phyloP scores from a whole-genome alignment of 2,113 vertebrate species.

The Notiomystis cincta region DNA sequence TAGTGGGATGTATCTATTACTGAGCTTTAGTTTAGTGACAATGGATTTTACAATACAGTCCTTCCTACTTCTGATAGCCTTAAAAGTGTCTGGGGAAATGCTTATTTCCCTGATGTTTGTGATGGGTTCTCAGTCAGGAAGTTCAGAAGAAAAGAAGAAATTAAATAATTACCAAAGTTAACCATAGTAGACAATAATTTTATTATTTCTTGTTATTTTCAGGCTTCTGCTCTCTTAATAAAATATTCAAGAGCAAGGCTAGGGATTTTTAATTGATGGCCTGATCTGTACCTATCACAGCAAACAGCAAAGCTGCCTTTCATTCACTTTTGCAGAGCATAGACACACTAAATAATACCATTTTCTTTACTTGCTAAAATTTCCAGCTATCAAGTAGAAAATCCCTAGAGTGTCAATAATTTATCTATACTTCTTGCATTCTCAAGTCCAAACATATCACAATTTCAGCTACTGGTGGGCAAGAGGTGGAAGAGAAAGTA shows the following conservation, averaged over 20 bases:
- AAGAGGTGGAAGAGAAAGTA: neutral
- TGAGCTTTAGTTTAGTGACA: neutral
- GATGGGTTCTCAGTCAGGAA: neutral
- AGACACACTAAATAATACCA: neutral
- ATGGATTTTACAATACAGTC: neutral
- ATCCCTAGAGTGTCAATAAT: neutral
- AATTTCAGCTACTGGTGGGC: neutral
- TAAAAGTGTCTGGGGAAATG: neutral
- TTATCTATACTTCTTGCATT: neutral
- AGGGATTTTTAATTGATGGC: neutral
- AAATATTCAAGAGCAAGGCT: neutral
- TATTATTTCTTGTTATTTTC: neutral
- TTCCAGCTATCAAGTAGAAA: neutral
- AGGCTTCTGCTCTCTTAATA: neutral
- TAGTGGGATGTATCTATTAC: neutral
- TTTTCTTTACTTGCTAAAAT: neutral
- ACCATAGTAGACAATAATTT: neutral
- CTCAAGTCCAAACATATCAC: neutral
- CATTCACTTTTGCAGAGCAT: neutral
- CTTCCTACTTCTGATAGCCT: neutral
- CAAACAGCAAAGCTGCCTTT: neutral
- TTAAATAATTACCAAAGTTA: neutral
- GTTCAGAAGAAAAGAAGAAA: neutral
- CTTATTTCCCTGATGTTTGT: neutral
- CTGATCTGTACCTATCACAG: neutral